Evolutionary conservation across 2,888 invertebrate genomes (phyloP), one percentile per base, ranked within the genome.

Genomic region (Tipula vernalis): DNA sequence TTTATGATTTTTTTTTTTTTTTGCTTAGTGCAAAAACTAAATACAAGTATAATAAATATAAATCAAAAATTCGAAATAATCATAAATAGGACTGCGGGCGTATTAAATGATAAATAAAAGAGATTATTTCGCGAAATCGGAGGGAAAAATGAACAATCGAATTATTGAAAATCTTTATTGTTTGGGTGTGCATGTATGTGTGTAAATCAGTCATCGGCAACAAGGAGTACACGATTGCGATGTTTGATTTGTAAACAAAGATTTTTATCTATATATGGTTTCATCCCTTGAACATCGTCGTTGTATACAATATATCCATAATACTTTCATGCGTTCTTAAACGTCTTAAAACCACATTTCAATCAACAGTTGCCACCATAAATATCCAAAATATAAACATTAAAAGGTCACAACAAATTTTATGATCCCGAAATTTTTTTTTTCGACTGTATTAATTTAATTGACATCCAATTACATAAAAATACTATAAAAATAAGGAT

Each of bases 391-490:
- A 57, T 44, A 71, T 28, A 71, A 71, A 71, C 28, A 71, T 71
- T 28, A 71, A 71, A 71, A 71, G 18, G 71, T 71, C 71, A 71
- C 71, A 71, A 71, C 71, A 71, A 71, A 71, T 71, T 71, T 71
- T 71, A 71, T 71, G 71, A 71, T 71, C 71, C 13, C 28, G 28
- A 28, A 18, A 71, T 71, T 71, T 71, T 71, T 51, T 71, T 71
- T 71, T 28, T 71, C 71, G 10, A 71, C 28, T 71, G 28, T 71
- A 71, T 71, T 71, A 71, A 71, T 71, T 71, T 71, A 71, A 71
- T 71, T 71, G 71, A 71, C 71, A 71, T 71, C 71, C 71, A 71
- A 71, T 71, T 71, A 71, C 71, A 71, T 71, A 71, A 71, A 71
- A 71, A 71, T 71, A 71, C 71, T 71, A 71, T 71, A 71, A 71